Evolutionary conservation across 1,140 invertebrate genomes (phyloP), one percentile per base, ranked within the genome.

Genomic region (Drosophila navojoa): DNA sequence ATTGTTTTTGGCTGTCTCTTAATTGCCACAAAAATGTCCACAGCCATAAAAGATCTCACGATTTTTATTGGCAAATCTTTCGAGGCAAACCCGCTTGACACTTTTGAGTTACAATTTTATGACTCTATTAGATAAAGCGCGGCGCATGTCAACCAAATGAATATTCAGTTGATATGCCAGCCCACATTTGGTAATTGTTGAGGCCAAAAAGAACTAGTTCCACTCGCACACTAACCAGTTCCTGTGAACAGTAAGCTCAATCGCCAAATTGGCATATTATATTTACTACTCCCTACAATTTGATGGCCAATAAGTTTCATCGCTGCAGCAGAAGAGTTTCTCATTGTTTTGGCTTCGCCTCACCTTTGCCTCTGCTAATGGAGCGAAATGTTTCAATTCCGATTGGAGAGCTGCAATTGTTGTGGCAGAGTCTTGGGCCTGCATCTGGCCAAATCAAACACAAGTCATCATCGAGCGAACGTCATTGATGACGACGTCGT

Each of bases 361-460:
- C 60, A 82, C 76, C 79, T 79, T 71, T 58, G 57, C 63, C 47
- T 77, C 71, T 61, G 35, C 38, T 72, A 84, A 81, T 85, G 77
- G 81, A 9, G 67, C 79, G 49, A 86, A 86, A 87, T 86, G 82
- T 81, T 85, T 85, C 79, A 86, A 87, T 87, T 80, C 49, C 58
- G 19, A 72, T 63, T 60, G 55, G 42, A 64, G 42, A 59, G 42
- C 40, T 58, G 40, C 10, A 29, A 19, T 27, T 42, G 54, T 5
- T 40, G 19, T 58, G 27, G 53, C 10, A 61, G 63, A 61, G 68
- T 29, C 55, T 54, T 45, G 44, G 47, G 27, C 25, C 32, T 29
- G 9, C 54, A 29, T 69, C 59, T 63, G 15, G 55, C 55, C 79
- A 89, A 81, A 87, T 73, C 79, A 77, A 77, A 76, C 72, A 66